Percentiles rank a stretch among this genome's conserved stretches.
These are phyloP conservation scores for Willisornis vidua DNA, from an alignment of 2,113 vertebrate species.

Conservation along the genomic window DNA sequence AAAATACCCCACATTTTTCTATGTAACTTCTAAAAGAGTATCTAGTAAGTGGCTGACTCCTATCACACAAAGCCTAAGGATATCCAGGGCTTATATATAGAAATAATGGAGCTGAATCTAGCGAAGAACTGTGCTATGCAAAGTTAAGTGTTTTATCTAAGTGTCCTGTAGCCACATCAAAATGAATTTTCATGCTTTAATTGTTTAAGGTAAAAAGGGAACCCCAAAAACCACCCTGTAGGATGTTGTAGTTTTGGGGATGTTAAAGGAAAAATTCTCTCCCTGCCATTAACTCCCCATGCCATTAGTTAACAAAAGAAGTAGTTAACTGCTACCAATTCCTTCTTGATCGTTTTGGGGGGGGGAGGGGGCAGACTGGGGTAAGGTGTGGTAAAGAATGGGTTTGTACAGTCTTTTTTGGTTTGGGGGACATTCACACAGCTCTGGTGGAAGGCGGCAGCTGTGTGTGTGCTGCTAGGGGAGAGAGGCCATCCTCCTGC, in stretches of 20 bases:
- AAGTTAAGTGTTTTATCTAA: conserved; percentile 40
- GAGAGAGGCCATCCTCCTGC: too few species aligned
- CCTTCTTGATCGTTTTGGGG: too few species aligned
- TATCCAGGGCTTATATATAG: conserved; percentile 32
- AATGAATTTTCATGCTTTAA: conserved; percentile 52
- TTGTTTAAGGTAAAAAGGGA: not conserved
- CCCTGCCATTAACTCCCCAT: too few species aligned
- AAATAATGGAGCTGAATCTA: conserved; percentile 44
- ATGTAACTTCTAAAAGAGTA: not conserved
- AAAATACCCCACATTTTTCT: not conserved
- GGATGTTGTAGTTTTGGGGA: not conserved
- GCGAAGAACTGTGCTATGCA: conserved; percentile 10
- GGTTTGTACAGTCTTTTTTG: too few species aligned
- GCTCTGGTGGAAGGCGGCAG: too few species aligned
- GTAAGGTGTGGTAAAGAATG: too few species aligned
- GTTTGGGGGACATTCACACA: too few species aligned
- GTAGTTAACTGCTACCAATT: too few species aligned
- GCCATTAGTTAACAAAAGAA: too few species aligned
- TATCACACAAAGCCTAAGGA: not conserved
- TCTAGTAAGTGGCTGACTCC: not conserved
- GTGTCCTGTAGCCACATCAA: conserved; percentile 39
- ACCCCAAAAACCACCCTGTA: not conserved
- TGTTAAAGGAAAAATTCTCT: too few species aligned
- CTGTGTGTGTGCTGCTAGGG: too few species aligned
- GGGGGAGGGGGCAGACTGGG: too few species aligned